A percentile compares a stretch with the other conserved stretches of the same genome.
Conservation (phyloP, 2,888 invertebrate genomes). For the Sphinx pinastri region DNA sequence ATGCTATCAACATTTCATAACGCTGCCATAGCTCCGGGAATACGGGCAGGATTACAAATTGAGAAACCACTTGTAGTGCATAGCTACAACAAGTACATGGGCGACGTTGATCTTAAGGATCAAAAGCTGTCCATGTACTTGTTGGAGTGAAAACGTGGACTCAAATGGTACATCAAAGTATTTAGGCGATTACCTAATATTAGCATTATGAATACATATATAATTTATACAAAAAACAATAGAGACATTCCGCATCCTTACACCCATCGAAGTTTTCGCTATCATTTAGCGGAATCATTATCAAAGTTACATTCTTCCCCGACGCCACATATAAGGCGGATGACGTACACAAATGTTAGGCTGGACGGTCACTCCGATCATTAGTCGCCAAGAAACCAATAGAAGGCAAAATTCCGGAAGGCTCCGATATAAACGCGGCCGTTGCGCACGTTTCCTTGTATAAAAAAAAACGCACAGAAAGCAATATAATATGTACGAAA, state of each 20-base stretch:
- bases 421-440: background rate
- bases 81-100: slow-evolving; percentile 41
- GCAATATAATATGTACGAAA: no score
- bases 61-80: slow-evolving; percentile 27
- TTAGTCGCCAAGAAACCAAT: background rate
- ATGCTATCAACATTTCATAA: no score
- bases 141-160: slow-evolving; percentile 36
- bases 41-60: slow-evolving; percentile 18
- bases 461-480: background rate
- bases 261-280: background rate
- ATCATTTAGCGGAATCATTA: background rate
- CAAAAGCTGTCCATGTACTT: slow-evolving; percentile 39
- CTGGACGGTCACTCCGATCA: background rate
- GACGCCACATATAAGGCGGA: background rate
- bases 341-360: background rate
- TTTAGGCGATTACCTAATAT: slow-evolving; percentile 36
- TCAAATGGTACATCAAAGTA: slow-evolving; percentile 39
- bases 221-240: slow-evolving; percentile 10
- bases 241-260: background rate
- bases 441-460: background rate
- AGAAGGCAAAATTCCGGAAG: background rate
- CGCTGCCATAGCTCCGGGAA: slow-evolving; percentile 26
- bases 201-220: slow-evolving; percentile 34
- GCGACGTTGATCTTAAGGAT: slow-evolving; percentile 40
- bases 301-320: background rate